Evolutionary conservation across 2,113 vertebrate genomes (phyloP), one percentile per base, ranked within the genome.

Genomic region (Sebastes schlegelii): DNA sequence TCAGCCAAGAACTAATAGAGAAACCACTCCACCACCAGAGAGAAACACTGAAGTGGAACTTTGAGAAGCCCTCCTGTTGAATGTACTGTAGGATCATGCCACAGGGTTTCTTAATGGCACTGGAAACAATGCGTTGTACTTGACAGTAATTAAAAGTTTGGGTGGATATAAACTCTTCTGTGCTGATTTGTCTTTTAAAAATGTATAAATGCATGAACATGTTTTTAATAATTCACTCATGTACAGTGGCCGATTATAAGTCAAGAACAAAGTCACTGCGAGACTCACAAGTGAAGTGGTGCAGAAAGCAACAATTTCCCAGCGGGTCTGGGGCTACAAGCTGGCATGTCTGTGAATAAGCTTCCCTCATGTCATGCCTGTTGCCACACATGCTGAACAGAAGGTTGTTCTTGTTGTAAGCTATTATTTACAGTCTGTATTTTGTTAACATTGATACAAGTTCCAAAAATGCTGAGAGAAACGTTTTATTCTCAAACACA

Each of bases 261-360:
- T 73, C 49, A 72, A 70, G 21, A 75, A 63, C 54, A 79, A 66
- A 77, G 66, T 82, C 81, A 34, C 66, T 34, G 45, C 42, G 42
- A 77, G 26, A 34, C 55, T 74, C 14, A 77, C n/a, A 71, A 69
- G 54, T 51, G 34, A 77, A 70, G 85, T 72, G 48, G 52, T 40
- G 6, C 57, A 77, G 85, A 80, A 85, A 85, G 72, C 72, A 77
- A 60, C 67, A 43, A 46, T 74, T 70, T 85, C 75, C 85, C 85
- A 74, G 72, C 21, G 8, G 79, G 60, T 80, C 42, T 66, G 42
- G 5, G 48, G 48, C 43, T 54, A 23, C 68, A 85, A 77, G 85
- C 82, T 80, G 73, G 42, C 69, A 80, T 77, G 79, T 77, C 69
- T 83, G 48, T 62, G 48, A 80, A 85, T 74, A 82, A 62, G 65